A percentile compares a stretch with the other conserved stretches of the same genome.
Evolutionary conservation across 2,888 invertebrate genomes (phyloP).

Genomic region (Calephelis perditalis): DNA sequence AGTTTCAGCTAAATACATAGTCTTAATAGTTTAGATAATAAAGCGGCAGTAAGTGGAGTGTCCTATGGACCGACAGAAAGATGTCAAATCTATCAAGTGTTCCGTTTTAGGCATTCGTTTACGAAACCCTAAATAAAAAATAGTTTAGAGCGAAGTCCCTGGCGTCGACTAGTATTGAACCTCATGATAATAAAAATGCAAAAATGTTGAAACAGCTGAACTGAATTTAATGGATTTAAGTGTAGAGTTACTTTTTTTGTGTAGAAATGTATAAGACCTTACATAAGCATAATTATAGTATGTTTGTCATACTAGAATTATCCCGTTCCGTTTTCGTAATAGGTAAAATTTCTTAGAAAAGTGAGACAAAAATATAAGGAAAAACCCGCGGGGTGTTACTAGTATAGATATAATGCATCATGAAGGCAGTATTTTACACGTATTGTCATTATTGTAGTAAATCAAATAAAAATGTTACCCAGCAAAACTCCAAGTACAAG

Average conservation of each 20-base stretch:
- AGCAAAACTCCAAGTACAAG: conserved; percentile 47
- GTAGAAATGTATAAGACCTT: background rate
- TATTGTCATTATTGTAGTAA: conserved; percentile 29
- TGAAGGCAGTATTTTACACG: conserved; percentile 21
- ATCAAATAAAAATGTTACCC: conserved; percentile 27
- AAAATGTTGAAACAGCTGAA: no score
- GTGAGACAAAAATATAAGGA: background rate
- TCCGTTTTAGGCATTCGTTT: no score
- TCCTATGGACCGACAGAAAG: no score
- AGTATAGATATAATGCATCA: background rate
- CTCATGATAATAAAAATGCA: no score
- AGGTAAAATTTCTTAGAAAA: background rate
- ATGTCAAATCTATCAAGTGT: no score
- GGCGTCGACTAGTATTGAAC: no score
- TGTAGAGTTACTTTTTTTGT: background rate
- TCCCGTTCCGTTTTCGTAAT: background rate
- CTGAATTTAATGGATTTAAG: no score
- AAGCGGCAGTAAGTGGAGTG: no score
- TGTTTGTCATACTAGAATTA: background rate
- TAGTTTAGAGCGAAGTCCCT: no score
- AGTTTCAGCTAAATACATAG: no score
- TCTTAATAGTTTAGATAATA: no score
- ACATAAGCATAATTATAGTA: background rate
- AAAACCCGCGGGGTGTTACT: background rate
- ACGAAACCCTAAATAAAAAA: no score